Conservation (phyloP, 2,113 vertebrate species). For the Zingel zingel region DNA sequence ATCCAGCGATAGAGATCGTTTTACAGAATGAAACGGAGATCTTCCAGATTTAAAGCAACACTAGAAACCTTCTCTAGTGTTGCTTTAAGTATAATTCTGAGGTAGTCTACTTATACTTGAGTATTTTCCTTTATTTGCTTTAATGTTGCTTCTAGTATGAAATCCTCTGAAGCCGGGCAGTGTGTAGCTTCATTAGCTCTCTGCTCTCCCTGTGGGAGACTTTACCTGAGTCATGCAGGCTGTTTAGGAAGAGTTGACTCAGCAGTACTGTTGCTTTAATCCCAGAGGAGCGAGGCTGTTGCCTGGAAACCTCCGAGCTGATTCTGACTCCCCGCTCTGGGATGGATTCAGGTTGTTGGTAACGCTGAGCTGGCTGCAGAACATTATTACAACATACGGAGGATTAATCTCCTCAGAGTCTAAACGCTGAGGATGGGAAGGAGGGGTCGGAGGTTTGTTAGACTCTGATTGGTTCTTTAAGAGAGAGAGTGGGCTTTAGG, state of each 20-base stretch:
- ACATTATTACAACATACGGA: background rate
- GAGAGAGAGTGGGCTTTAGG: too few species aligned
- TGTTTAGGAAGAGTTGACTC: conserved; percentile 64
- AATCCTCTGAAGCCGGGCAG: background rate
- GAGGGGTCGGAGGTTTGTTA: too few species aligned
- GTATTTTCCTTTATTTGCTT: too few species aligned
- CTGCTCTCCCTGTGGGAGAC: conserved; percentile 51
- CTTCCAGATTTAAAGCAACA: too few species aligned
- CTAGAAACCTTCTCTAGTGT: too few species aligned
- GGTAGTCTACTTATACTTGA: too few species aligned
- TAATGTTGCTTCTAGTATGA: too few species aligned
- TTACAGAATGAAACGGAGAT: too few species aligned
- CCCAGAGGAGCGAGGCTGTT: conserved; percentile 63
- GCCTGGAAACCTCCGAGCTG: conserved; percentile 68
- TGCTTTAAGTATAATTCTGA: too few species aligned
- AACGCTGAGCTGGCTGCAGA: conserved; percentile 24
- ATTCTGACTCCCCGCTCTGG: conserved; percentile 31
- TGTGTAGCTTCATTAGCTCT: conserved; percentile 47
- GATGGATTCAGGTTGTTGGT: conserved; percentile 6
- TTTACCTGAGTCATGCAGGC: conserved; percentile 59
- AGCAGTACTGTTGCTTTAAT: conserved; percentile 66
- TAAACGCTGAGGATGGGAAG: too few species aligned
- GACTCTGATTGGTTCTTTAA: too few species aligned
- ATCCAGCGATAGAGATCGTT: too few species aligned
- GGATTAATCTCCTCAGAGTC: background rate